Base-by-base conservation (phyloP, 2,888 invertebrate genomes). In the Unio delphinus region DNA sequence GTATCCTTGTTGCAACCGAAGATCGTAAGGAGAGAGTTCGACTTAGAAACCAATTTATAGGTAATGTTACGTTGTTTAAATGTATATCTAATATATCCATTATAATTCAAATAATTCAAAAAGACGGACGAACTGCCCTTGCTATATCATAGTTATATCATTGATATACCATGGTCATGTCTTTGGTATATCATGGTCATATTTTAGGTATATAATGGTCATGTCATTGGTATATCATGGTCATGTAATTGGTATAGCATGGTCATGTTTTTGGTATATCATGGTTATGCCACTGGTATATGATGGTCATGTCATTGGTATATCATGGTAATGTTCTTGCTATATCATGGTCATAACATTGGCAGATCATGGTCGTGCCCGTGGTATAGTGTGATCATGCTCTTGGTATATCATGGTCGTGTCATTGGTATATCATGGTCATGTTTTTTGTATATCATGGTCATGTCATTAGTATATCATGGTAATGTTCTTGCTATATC, bases 11-110 rank as follows among this genome's bases (percentile, higher is more conserved):
- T 88, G 96, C 96, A 28, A 96, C 96, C 18, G 94, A 95, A 63
- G 93, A 94, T 72, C 92, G 97, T 77, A 95, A 95, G 80, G 97
- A 97, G 88, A 92, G 98, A 85, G 94, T 95, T 79, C 92, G 95
- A 80, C 94, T 97, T 78, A 93, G 98, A 85, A 97, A 97, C 89
- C 98, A 98, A 92, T 97, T 98, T 90, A 95, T 97, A 87, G 97
- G 98, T 97, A 90, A 93, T 93, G 71, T 4, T 8, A 23, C 8
- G 5, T 20, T 64, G 15, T 23, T n/a, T 34, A 20, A 55, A 28
- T 57, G 18, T 65, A 18, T 57, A 57, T 30, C 30, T 56, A 57
- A 20, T 30, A 26, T 65, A 57, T 30, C 58, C 65, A n/a, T 65
- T 30, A n/a, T 34, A 30, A n/a, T 59, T 67, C 61, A 61, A 55